Evolutionary conservation across 1,140 invertebrate species (phyloP).

Genomic region (Bombus confusus): DNA sequence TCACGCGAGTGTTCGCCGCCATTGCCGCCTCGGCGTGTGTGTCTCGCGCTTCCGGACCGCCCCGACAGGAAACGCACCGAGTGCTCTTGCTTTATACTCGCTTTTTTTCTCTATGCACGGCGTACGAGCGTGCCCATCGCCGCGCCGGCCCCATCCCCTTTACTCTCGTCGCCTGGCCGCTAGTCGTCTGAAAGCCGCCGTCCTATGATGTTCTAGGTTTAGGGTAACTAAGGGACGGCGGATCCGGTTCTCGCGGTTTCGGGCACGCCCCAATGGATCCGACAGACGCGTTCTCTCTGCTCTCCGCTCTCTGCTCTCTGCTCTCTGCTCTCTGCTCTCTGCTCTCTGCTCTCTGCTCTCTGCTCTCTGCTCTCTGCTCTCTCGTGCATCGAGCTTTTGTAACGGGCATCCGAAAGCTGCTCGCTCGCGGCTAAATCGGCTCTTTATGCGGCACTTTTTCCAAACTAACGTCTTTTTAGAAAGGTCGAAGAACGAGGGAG

Average conservation of each 20-base stretch:
- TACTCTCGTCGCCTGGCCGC: conserved; percentile 22
- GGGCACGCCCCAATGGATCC: conserved; percentile 12
- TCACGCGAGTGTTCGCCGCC: neutral
- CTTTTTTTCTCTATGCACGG: neutral
- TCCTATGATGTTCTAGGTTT: conserved; percentile 25
- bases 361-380: neutral
- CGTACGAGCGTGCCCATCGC: conserved; percentile 17
- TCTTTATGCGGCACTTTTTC: conserved; percentile 32
- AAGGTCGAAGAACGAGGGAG: neutral
- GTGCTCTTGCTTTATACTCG: conserved; percentile 62
- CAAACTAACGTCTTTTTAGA: conserved; percentile 15
- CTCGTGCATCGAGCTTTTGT: conserved; percentile 13
- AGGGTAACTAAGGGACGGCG: conserved; percentile 29
- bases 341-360: neutral
- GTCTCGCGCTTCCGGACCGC: conserved; percentile 31
- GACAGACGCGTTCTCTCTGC: neutral
- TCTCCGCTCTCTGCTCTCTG: neutral
- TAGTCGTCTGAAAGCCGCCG: conserved; percentile 54
- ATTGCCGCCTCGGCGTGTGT: neutral
- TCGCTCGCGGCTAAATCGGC: conserved; percentile 13
- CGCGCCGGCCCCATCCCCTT: conserved; percentile 48
- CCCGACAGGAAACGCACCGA: conserved; percentile 63
- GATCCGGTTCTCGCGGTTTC: conserved; percentile 42
- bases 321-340: neutral
- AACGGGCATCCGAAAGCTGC: neutral